Conservation (phyloP, 2,113 vertebrate species). For the Muntiacus muntjak region DNA sequence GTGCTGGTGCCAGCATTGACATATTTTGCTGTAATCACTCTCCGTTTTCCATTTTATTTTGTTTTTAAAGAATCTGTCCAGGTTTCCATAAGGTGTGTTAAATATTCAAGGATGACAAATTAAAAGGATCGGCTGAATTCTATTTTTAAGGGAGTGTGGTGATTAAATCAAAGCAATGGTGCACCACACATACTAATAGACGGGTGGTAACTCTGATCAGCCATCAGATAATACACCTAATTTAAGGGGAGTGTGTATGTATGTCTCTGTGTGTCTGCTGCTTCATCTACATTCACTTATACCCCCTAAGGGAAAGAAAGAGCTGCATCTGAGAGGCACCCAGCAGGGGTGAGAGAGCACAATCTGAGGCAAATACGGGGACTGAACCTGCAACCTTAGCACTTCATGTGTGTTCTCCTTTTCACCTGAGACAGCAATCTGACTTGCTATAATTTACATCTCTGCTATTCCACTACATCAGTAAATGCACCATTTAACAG, state of each 20-base stretch:
- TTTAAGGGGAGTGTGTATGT: not conserved
- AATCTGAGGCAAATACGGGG: too few species aligned
- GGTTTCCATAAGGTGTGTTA: not conserved
- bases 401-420: not conserved
- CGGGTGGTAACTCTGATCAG: not conserved
- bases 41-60: slow-evolving; percentile 6
- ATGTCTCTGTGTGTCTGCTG: not conserved
- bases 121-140: slow-evolving; percentile 17
- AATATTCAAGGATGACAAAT: not conserved
- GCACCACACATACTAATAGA: not conserved
- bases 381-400: not conserved
- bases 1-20: not conserved
- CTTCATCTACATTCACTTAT: not conserved
- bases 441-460: not conserved
- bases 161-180: not conserved
- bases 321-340: not conserved
- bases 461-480: not conserved
- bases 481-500: not conserved
- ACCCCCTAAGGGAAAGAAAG: not conserved
- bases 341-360: not conserved
- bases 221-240: not conserved
- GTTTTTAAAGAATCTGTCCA: not conserved
- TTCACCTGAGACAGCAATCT: not conserved
- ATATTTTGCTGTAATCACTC: not conserved
- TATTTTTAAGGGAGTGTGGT: not conserved